Base-by-base conservation (phyloP, 2,797 vertebrate genomes). In the Hyperoplus lanceolatus region DNA sequence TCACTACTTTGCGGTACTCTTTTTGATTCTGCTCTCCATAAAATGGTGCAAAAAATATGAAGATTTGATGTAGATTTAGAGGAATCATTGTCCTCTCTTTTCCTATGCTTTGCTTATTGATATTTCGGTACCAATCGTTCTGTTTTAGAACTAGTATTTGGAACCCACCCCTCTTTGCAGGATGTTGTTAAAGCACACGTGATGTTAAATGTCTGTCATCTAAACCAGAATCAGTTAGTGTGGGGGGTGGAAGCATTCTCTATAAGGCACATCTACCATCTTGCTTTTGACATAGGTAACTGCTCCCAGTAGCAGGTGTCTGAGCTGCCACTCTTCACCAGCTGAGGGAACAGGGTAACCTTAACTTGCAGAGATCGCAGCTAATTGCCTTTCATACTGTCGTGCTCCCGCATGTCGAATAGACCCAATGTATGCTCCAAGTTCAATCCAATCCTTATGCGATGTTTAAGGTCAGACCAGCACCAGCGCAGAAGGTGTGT, bases 301-400 rank as follows among this genome's bases (percentile, higher is more conserved):
- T 84, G 80, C 69, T 62, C 67, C 14, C 66, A 73, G n/a, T 76
- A 77, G 80, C 72, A 21, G 70, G 54, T 21, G 75, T 84, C 70
- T 69, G 54, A 43, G 73, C 76, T 39, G 85, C 70, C 6, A 71
- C 68, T 63, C 73, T 59, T 79, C 73, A 9, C 48, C 74, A 81
- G 83, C 89, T 74, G 80, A 87, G 3, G 46, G 85, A 91, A 78
- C 87, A 91, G 90, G 91, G 90, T 93, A 90, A 94, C 91, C 91
- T 88, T 77, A 87, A 75, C 87, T 82, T 59, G 55, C 83, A 54
- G 76, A 79, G 82, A 72, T 80, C 60, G 88, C 87, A 46, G 82
- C 82, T 93, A 90, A 92, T 91, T 92, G 89, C 90, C 84, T 91
- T 82, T 86, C 75, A 77, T 76, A 58, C 82, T 81, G 78, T 59